Evolutionary conservation across 1,140 invertebrate species (phyloP).

Genomic region (Melitaea cinxia): DNA sequence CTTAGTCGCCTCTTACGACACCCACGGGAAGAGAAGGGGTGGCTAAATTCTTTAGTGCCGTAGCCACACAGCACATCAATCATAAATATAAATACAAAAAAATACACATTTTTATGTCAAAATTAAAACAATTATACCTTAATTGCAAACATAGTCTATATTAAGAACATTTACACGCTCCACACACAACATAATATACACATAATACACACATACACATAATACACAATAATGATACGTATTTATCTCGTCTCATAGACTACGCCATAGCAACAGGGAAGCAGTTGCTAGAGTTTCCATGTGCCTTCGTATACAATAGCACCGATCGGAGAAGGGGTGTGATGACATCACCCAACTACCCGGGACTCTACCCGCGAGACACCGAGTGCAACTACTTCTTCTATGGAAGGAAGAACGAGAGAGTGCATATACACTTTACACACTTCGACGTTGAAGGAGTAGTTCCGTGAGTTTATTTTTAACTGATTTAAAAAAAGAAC

Average conservation of each 20-base stretch:
- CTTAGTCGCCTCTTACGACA: no score
- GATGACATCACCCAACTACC: slow-evolving; percentile 96
- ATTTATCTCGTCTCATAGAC: slow-evolving; percentile 76
- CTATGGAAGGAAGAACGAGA: slow-evolving; percentile 90
- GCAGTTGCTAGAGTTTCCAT: slow-evolving; percentile 88
- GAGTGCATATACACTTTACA: slow-evolving; percentile 92
- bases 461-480: slow-evolving; percentile 87
- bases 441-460: slow-evolving; percentile 97
- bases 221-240: background rate
- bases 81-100: no score
- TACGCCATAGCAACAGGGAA: slow-evolving; percentile 90
- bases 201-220: no score
- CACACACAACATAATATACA: no score
- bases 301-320: slow-evolving; percentile 92
- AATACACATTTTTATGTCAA: no score
- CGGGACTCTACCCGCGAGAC: slow-evolving; percentile 94
- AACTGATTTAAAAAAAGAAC: no score
- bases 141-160: no score
- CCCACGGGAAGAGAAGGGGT: no score
- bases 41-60: no score
- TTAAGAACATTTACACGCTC: no score
- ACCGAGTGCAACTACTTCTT: slow-evolving; percentile 98
- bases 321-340: slow-evolving; percentile 88
- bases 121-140: no score
- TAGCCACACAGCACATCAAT: no score